These are phyloP conservation scores for Cololabis saira DNA, from an alignment of 2,113 vertebrate genomes.

Conservation along the genomic window DNA sequence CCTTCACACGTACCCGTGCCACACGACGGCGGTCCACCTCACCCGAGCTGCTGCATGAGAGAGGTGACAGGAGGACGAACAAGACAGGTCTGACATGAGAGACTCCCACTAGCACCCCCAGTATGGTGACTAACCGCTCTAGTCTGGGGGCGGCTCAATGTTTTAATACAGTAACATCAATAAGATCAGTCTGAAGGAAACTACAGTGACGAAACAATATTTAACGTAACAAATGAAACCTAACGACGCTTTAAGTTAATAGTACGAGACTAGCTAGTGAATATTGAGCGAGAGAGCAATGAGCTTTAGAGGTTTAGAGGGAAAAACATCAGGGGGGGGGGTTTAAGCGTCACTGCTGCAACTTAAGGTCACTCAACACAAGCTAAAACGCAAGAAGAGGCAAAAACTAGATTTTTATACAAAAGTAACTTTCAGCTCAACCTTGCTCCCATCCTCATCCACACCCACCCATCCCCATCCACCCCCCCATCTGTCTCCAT, in stretches of 20 bases:
- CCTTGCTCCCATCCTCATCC: conserved; percentile 29
- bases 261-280: conserved; percentile 45
- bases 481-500: not conserved
- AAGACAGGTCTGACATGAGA: conserved; percentile 32
- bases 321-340: conserved; percentile 19
- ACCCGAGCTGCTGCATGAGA: conserved; percentile 19
- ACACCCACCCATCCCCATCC: conserved; percentile 35
- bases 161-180: conserved; percentile 43
- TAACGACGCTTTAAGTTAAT: conserved; percentile 24
- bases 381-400: conserved; percentile 56
- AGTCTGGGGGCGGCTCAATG: conserved; percentile 14
- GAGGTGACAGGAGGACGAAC: conserved; percentile 39
- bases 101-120: conserved; percentile 32
- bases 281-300: conserved; percentile 37
- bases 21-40: conserved; percentile 16
- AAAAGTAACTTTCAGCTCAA: conserved; percentile 63
- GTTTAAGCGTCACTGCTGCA: conserved; percentile 32
- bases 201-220: conserved; percentile 44
- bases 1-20: conserved; percentile 42
- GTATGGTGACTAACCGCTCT: conserved; percentile 22
- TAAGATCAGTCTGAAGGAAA: conserved; percentile 43
- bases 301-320: conserved; percentile 22
- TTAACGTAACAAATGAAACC: conserved; percentile 47
- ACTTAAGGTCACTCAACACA: conserved; percentile 67
- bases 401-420: conserved; percentile 59